Percentiles rank a stretch among this genome's conserved stretches.
These are phyloP conservation scores for Paramuricea clavata DNA, from an alignment of 92 coral and sea anemone species.

Conservation along the genomic window DNA sequence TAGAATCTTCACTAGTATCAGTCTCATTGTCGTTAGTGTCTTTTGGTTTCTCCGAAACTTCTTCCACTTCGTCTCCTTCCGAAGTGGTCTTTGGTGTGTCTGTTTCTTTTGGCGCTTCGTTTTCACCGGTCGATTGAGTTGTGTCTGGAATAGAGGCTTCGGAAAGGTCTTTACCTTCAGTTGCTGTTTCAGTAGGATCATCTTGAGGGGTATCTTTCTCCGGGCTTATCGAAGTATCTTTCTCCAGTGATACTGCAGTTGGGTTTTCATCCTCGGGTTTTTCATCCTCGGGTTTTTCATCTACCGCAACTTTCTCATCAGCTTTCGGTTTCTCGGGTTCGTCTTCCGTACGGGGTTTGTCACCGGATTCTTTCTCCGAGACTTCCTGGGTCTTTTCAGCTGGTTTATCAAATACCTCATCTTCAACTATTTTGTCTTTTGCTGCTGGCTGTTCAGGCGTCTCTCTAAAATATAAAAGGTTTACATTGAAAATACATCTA, in stretches of 20 bases:
- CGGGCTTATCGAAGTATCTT: neutral
- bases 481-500: neutral
- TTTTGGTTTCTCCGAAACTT: slow-evolving; percentile 4
- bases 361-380: slow-evolving; percentile 43
- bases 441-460: slow-evolving; percentile 43
- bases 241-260: slow-evolving; percentile 8
- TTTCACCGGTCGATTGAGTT: neutral
- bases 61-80: neutral
- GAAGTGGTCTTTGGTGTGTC: neutral
- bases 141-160: slow-evolving; percentile 4
- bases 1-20: neutral
- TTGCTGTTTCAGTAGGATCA: neutral
- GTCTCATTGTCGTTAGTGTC: slow-evolving; percentile 38
- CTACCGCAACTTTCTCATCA: slow-evolving; percentile 16
- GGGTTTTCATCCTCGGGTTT: slow-evolving; percentile 23
- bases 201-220: slow-evolving; percentile 5
- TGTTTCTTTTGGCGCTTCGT: neutral
- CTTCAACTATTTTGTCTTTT: slow-evolving; percentile 23
- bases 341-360: slow-evolving; percentile 42
- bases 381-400: neutral
- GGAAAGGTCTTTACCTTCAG: slow-evolving; percentile 6
- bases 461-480: slow-evolving; percentile 12
- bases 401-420: slow-evolving; percentile 1
- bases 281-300: slow-evolving; percentile 19
- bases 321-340: slow-evolving; percentile 54